phyloP scores from a whole-genome alignment of 2,888 invertebrate species.

The Gymnosoma rotundatum region DNA sequence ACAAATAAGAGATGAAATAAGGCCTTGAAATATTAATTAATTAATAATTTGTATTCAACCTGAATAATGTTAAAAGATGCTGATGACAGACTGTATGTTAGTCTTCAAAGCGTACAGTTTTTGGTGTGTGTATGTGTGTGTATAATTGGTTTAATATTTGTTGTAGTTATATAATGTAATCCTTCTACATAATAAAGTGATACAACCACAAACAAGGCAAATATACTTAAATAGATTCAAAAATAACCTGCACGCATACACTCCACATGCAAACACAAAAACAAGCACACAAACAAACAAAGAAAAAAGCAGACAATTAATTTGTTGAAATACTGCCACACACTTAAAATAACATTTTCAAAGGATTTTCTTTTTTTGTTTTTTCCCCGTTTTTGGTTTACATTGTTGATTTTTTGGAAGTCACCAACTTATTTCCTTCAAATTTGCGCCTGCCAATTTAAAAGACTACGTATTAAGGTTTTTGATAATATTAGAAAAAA shows the following conservation, averaged over 20 bases:
- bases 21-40: background rate
- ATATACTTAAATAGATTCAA: constrained; percentile 76
- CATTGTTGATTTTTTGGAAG: constrained; percentile 36
- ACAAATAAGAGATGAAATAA: background rate
- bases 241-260: constrained; percentile 63
- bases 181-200: constrained; percentile 81
- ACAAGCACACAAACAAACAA: constrained; percentile 49
- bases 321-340: constrained; percentile 50
- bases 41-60: too few relatives aligned
- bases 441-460: constrained; percentile 4
- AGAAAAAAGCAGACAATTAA: constrained; percentile 55
- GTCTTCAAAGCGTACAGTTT: background rate
- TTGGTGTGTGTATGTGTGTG: background rate
- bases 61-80: background rate
- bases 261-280: constrained; percentile 23
- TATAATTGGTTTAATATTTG: constrained; percentile 13
- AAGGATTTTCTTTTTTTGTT: constrained; percentile 47
- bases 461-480: constrained; percentile 26
- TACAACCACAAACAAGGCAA: constrained; percentile 79
- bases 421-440: background rate
- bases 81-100: constrained; percentile 17
- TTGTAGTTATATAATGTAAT: constrained; percentile 76
- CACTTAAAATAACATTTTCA: constrained; percentile 72
- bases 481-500: constrained; percentile 21
- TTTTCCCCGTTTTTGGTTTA: constrained; percentile 60